Evolutionary conservation across 2,113 vertebrate genomes (phyloP).

Genomic region (Ammospiza caudacuta): DNA sequence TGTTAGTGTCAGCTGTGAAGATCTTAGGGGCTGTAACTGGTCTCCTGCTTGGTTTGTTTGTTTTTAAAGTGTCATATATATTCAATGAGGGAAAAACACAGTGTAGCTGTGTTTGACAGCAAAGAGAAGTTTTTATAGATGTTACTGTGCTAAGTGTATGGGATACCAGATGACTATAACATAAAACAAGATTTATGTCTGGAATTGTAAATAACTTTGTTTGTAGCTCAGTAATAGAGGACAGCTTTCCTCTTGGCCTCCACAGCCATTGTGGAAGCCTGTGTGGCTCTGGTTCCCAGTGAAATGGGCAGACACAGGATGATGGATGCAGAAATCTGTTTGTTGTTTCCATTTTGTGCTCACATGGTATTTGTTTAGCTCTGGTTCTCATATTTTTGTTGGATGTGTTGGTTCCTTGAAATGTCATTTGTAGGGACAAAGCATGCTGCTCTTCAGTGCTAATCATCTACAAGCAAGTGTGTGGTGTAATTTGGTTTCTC

Average conservation of each 20-base stretch:
- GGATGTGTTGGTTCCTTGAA: not conserved
- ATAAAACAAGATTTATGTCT: not conserved
- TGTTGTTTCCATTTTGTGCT: not conserved
- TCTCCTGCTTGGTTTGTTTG: not conserved
- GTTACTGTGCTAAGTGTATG: not conserved
- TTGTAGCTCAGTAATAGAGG: not conserved
- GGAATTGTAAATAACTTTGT: not conserved
- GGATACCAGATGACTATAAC: not conserved
- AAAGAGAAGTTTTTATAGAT: not conserved
- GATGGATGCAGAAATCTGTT: not conserved
- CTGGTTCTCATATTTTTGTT: not conserved
- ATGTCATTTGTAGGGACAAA: not conserved
- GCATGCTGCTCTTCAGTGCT: not conserved
- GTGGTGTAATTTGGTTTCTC: not conserved
- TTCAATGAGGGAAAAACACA: not conserved
- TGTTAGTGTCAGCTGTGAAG: not conserved
- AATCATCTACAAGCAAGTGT: not conserved
- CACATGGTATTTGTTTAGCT: not conserved
- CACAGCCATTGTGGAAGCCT: rapidly evolving
- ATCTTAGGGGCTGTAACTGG: not conserved
- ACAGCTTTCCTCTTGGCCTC: not conserved
- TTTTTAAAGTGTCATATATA: not conserved
- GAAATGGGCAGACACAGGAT: not conserved
- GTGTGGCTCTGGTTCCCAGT: not conserved
- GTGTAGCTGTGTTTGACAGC: not conserved